A percentile compares a stretch with the other conserved stretches of the same genome.
These are phyloP conservation scores for Mustela lutreola DNA, from an alignment of 2,113 vertebrate species.

Conservation along the genomic window DNA sequence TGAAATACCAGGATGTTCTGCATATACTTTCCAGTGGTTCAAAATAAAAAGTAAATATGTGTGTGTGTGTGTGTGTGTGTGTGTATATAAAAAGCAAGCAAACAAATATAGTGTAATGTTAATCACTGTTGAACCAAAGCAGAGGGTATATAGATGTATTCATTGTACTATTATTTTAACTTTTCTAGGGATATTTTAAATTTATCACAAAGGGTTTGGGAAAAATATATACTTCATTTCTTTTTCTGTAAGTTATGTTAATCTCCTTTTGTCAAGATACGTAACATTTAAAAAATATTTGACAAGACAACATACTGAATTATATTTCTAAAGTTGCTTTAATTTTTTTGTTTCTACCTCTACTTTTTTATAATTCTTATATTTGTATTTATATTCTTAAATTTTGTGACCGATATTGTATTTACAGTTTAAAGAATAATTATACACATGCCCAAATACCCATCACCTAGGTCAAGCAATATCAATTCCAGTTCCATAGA, in stretches of 20 bases:
- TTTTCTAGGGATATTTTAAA: constrained; percentile 5
- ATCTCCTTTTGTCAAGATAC: background rate
- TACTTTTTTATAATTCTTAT: constrained; percentile 19
- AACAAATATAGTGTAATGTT: background rate
- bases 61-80: background rate
- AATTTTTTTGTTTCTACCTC: background rate
- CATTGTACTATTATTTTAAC: background rate
- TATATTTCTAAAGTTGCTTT: background rate
- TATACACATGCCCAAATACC: background rate
- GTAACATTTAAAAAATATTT: constrained; percentile 39
- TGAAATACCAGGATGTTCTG: background rate
- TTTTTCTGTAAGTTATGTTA: background rate
- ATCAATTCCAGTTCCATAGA: background rate
- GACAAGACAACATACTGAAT: background rate
- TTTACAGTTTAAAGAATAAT: background rate
- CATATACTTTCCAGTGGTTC: background rate
- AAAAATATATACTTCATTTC: background rate
- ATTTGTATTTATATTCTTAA: background rate
- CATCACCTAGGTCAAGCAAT: background rate
- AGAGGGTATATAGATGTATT: background rate
- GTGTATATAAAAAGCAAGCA: background rate
- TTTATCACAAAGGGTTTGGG: background rate
- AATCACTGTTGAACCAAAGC: background rate
- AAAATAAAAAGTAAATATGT: background rate
- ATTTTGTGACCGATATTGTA: background rate